These are phyloP conservation scores for Drosophila rufa DNA, from an alignment of 1,140 invertebrate species.

Conservation along the genomic window DNA sequence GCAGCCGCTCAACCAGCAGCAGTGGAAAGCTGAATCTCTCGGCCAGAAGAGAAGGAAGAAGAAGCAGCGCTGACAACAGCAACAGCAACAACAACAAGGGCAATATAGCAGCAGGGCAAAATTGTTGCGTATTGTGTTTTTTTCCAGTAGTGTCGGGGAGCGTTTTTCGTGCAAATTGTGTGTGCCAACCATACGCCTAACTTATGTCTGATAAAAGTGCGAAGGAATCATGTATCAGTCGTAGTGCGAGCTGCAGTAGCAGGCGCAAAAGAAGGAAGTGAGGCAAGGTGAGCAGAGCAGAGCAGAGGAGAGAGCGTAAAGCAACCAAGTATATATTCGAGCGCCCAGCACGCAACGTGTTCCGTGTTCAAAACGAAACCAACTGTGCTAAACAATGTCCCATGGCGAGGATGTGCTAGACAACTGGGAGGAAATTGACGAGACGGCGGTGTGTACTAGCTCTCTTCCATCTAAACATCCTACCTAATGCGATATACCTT, in stretches of 20 bases:
- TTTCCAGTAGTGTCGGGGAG: constrained; percentile 49
- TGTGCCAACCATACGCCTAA: constrained; percentile 76
- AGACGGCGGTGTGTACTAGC: constrained; percentile 87
- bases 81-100: constrained; percentile 14
- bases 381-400: constrained; percentile 84
- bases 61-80: constrained; percentile 23
- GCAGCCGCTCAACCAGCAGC: constrained; percentile 10
- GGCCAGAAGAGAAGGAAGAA: constrained; percentile 32
- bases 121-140: constrained; percentile 76
- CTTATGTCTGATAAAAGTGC: constrained; percentile 81
- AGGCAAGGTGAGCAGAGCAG: constrained; percentile 30
- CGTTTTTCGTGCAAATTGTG: constrained; percentile 53
- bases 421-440: constrained; percentile 94
- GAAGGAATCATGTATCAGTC: constrained; percentile 73
- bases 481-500: background rate
- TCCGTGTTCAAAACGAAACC: constrained; percentile 35
- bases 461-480: background rate
- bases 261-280: constrained; percentile 80
- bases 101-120: constrained; percentile 44
- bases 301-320: constrained; percentile 41
- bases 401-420: constrained; percentile 88
- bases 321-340: constrained; percentile 40
- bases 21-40: constrained; percentile 3
- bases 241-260: constrained; percentile 79
- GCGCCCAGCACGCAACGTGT: constrained; percentile 58